Conservation (phyloP, 2,888 invertebrate species). For the Diarsia mendica region DNA sequence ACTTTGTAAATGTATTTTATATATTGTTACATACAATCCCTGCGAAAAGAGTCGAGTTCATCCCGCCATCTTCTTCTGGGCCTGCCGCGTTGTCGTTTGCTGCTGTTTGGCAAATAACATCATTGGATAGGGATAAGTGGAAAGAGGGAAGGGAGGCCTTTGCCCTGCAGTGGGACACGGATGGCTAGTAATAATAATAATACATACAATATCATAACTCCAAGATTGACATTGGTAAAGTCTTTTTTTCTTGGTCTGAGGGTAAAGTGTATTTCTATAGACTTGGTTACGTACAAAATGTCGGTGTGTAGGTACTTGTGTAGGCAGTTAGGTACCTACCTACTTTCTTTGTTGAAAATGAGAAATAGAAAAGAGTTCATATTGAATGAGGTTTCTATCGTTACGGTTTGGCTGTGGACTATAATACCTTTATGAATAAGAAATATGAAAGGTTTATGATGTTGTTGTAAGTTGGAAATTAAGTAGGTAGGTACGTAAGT, state of each 20-base stretch:
- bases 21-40: constrained; percentile 7
- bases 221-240: neutral
- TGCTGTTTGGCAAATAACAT: no score
- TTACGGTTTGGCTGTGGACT: neutral
- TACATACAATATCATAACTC: constrained; percentile 8
- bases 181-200: no score
- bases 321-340: neutral
- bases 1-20: constrained; percentile 22
- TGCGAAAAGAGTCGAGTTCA: no score
- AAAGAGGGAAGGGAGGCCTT: no score
- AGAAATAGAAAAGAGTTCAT: constrained; percentile 38
- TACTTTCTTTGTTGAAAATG: constrained; percentile 45
- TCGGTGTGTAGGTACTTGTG: neutral
- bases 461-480: neutral
- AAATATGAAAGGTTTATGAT: constrained; percentile 3
- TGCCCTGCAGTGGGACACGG: no score
- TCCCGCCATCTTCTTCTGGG: no score
- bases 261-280: neutral
- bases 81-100: no score
- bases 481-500: neutral
- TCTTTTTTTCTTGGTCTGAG: no score
- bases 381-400: constrained; percentile 19
- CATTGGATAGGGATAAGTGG: no score
- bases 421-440: constrained; percentile 6
- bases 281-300: neutral